Base-by-base conservation (phyloP, 2,888 invertebrate genomes). In the Campoplex nolae region DNA sequence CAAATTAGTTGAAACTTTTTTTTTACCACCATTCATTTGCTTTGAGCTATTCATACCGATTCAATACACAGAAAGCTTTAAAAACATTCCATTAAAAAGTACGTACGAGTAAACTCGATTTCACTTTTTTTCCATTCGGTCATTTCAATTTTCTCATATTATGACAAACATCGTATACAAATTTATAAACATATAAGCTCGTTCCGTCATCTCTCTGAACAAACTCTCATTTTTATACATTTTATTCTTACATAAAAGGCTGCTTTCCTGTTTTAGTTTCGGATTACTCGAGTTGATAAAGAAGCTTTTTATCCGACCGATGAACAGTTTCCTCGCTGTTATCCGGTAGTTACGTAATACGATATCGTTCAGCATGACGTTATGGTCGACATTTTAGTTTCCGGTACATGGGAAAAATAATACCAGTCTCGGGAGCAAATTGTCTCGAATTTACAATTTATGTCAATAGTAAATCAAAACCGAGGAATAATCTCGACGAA, bases 301-400 rank as follows among this genome's bases (percentile, higher is more conserved):
- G 35, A 80, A 73, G 35, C 62, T 73, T 71, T 80, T 48, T 58
- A 48, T 68, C 58, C 62, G 23, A 23, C 68, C 54, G 78, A 68
- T 56, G 23, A 68, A 42, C 58, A 65, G 65, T 51, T 73, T 73
- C 48, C 48, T n/a, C 62, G 51, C 1, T 73, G 48, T 80, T 73
- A 73, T 62, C 62, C 35, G 62, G 23, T 62, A 58, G 71, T 58
- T 73, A 58, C 28, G 80, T 48, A 80, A 80, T 51, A 9, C 35
- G 73, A 80, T 80, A 71, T 51, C 73, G 48, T 42, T 62, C 32
- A 18, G 32, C 13, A n/a, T 23, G 35, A 80, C 51, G 62, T 62
- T 48, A 48, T 23, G 48, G 51, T 62, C 71, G 73, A 23, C 32
- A 73, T 48, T 71, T 58, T 18, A 35, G 48, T 73, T 38, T 58